Base-by-base conservation (phyloP, 2,888 invertebrate species). In the Gryllus longicercus region DNA sequence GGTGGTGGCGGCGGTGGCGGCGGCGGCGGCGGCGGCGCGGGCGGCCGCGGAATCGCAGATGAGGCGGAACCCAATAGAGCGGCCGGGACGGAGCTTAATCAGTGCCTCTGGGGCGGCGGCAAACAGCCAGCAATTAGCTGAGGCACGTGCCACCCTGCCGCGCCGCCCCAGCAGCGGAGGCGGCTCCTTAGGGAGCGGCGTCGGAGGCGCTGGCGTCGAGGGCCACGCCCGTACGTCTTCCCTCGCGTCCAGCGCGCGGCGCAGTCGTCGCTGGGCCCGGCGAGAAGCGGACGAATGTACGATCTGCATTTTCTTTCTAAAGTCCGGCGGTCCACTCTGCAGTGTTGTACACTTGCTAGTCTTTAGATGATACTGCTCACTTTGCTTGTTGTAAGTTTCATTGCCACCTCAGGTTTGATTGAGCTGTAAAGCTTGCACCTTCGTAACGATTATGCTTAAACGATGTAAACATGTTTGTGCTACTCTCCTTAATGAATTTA, bases 11-110 rank as follows among this genome's bases (percentile, higher is more conserved):
- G 63, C 63, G n/a, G 14, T 14, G 14, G 14, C 0, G 63, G 63
- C 63, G 11, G 11, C 63, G 16, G 63, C 11, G 63, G 63, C 16
- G 16, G 63, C 63, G n/a, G 14, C 10, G 14, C n/a, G 63, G 63
- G 63, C 63, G 63, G 63, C 63, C 63, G 63, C 63, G 63, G 63
- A 63, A 63, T 63, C 63, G 63, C 63, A 63, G 63, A 63, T 63
- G 63, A 63, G 63, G 63, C 63, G 63, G 63, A 63, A 63, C 63
- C 63, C 63, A 63, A 63, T 63, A 63, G 63, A 63, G n/a, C 63
- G 63, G 63, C 63, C 14, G 63, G 63, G 63, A 63, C 63, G 63
- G 63, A 63, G 63, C 63, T 63, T 63, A 63, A 63, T 63, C 63
- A 63, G 63, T 63, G 63, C 63, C 63, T 63, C 63, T 63, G 63